Evolutionary conservation across 2,113 vertebrate species (phyloP), one percentile per base, ranked within the genome.

Genomic region (Aythya baeri): DNA sequence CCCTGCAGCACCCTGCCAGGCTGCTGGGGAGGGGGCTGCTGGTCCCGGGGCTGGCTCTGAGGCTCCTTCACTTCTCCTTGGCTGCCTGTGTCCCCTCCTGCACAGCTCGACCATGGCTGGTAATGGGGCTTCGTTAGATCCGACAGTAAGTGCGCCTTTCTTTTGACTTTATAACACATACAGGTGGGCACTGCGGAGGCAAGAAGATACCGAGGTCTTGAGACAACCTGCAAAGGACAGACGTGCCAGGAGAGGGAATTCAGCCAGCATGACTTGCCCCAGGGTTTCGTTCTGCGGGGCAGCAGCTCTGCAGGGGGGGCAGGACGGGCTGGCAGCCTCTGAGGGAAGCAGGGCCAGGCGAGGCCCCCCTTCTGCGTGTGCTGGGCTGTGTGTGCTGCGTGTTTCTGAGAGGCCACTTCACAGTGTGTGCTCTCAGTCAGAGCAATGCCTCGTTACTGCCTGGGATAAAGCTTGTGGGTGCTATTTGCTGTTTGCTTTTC

Each of bases 171-270:
- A 5, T 32, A n/a, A 65, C 13, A n/a, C 7, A 2, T 13, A 2
- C 7, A 41, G 22, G 55, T 80, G 27, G 75, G n/a, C 12, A 13
- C 44, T 90, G 65, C 46, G 17, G 62, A 72, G 83, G 73, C 58
- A 91, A 66, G 57, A 68, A 83, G 58, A 68, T 76, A 22, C 83
- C 61, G 66, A 79, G 49, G 27, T 81, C 68, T 73, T 54, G 34
- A 88, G 66, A 79, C 27, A 72, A 44, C 58, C 86, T 54, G 80
- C 58, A 68, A 54, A 70, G 91, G 29, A 77, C 70, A 86, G 49
- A 61, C 83, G 81, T 91, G 88, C 86, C 91, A 94, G 79, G 68
- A 31, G n/a, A 50, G 92, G 58, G 76, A 88, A 90, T 66, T 82
- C 77, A 91, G 86, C 44, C 49, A 79, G 70, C 17, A 7, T 49